Evolutionary conservation across 2,888 invertebrate species (phyloP), one percentile per base, ranked within the genome.

Genomic region (Leptodirus hochenwartii): DNA sequence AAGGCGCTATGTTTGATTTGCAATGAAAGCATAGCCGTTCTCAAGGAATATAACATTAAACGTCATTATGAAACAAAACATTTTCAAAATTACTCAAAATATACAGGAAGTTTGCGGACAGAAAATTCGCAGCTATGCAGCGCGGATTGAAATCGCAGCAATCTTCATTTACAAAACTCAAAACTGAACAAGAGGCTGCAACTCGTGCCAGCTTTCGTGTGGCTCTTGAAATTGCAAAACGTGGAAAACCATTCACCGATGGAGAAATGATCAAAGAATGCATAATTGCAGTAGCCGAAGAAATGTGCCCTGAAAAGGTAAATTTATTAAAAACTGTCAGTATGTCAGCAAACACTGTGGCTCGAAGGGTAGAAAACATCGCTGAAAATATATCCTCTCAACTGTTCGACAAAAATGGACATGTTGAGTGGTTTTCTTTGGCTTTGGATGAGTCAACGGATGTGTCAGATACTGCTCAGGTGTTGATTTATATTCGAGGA

Each of bases 11-110:
- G 39, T 41, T 36, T 40, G 35, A 43, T 42, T 42, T 42, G 35
- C 36, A 41, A 42, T 39, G 41, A 41, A 37, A 41, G 35, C 26
- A 34, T 34, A 37, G 35, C 37, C 23, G 39, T 41, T 37, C 34
- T 41, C 38, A 41, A 42, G 29, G 38, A 40, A 41, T 41, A 41
- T 34, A 42, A 43, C 32, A 39, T 42, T 32, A 41, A 41, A 37
- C 38, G 39, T 38, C 37, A 43, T 40, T 41, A 41, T 41, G 41
- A 41, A 37, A 41, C 38, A 14, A 27, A 27, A 27, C 23, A 29
- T 29, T 25, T 15, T 29, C 23, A 29, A 15, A 41, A 40, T 43
- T 40, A n/a, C 37, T 40, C 39, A 29, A 42, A 41, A 43, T 37
- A 37, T 40, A 42, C 38, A 36, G 40, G 38, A 40, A 43, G 39